Base-by-base conservation (phyloP, 2,888 invertebrate genomes). In the Celastrina argiolus region DNA sequence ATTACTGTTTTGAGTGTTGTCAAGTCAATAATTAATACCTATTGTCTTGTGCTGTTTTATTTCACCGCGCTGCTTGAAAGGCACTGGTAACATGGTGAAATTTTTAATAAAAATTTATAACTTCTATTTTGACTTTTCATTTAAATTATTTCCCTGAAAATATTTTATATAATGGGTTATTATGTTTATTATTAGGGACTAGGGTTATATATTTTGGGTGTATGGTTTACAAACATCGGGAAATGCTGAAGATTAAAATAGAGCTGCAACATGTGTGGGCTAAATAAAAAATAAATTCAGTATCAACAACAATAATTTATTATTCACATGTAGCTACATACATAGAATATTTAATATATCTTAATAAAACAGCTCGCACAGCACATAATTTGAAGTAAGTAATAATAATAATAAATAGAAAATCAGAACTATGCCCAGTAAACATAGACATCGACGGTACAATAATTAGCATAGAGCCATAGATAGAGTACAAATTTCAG, bases 231-330 rank as follows among this genome's bases (percentile, higher is more conserved):
- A 18, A 18, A 28, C 5, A 5, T 28, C 4, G 8, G 45, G 16
- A 45, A 45, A 45, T 45, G 45, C 45, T 16, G 7, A 42, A 42
- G 16, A 42, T 16, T 2, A 16, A 42, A 2, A 2, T 16, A 16
- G 2, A 42, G 7, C 16, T 42, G 14, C 41, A 14, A 42, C 14
- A 42, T 7, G 41, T 42, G 26, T 56, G 26, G 26, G 45, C 36
- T 36, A 31, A 56, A 6, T 66, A 65, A 63, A 28, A 68, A 69
- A 70, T 59, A 69, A 67, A 18, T 68, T 67, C 66, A 70, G 71
- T 73, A 84, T 83, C 88, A 90, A 90, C 90, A 89, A 91, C 90
- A 89, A 88, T 91, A 87, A 82, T 88, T 88, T 89, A 88, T 72
- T 79, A 74, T 84, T 83, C 85, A 87, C 84, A 86, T 82, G 80